Percentiles rank a stretch among this genome's conserved stretches.
phyloP scores from a whole-genome alignment of 1,140 invertebrate genomes.

The Atta texana region DNA sequence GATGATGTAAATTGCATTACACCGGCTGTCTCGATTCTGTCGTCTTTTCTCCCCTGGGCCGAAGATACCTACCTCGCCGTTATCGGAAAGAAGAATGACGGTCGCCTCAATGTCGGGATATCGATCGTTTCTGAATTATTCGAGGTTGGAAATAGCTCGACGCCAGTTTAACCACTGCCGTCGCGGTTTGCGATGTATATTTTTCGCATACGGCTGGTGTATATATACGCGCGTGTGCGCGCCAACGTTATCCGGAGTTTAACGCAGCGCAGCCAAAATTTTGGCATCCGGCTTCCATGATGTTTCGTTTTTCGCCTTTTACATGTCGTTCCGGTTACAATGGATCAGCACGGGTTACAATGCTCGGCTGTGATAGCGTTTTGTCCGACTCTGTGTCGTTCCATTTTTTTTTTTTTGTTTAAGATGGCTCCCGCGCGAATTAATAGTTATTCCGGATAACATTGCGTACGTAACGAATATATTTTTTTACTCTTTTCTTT shows the following conservation, averaged over 20 bases:
- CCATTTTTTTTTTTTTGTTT: conserved; percentile 26
- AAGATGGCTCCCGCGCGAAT: conserved; percentile 38
- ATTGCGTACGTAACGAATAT: conserved; percentile 4
- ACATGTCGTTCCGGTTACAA: conserved; percentile 56
- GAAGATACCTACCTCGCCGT: conserved; percentile 7
- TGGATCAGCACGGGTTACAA: conserved; percentile 47
- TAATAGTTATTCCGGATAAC: conserved; percentile 5
- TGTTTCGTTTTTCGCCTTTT: conserved; percentile 59
- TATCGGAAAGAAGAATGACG: conserved; percentile 32
- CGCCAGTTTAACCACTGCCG: conserved; percentile 32
- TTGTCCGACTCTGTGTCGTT: conserved; percentile 20
- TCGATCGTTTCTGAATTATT: conserved; percentile 57
- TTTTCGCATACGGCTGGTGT: conserved; percentile 21
- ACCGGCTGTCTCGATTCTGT: conserved; percentile 38
- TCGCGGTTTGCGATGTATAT: conserved; percentile 33
- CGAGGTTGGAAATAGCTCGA: conserved; percentile 33
- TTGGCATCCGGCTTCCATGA: conserved; percentile 48
- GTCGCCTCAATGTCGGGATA: conserved; percentile 35
- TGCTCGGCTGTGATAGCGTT: conserved; percentile 32
- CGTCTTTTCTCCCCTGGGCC: conserved; percentile 6
- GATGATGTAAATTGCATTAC: conserved; percentile 58
- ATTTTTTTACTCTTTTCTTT: not conserved
- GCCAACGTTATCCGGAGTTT: conserved; percentile 52
- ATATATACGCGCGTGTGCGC: not conserved
- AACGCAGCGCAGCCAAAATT: conserved; percentile 47